Evolutionary conservation across 2,888 invertebrate species (phyloP), one percentile per base, ranked within the genome.

Genomic region (Lycocerus yunnanus): DNA sequence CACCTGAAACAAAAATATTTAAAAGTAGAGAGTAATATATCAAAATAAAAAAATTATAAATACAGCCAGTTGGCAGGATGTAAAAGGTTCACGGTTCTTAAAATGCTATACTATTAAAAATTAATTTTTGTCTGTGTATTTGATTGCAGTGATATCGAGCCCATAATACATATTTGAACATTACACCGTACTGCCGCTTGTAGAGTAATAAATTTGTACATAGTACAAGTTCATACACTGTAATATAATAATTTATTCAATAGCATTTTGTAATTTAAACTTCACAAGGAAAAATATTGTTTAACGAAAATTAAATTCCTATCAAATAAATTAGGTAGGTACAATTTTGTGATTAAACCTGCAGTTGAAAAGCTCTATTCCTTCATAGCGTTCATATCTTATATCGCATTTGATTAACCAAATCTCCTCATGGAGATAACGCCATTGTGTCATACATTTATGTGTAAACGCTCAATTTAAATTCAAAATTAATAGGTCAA

Each of bases 1-100:
- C 98, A 88, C 98, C 98, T 97, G 85, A 13, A 81, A 82, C 73
- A 60, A 15, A 77, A 71, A 66, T 21, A 66, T 16, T 67, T 43
- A 43, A 43, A n/a, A n/a, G n/a, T 27, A 43, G 43, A 6, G 6
- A 1, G 3, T 6, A 3, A 1, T 21, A 21, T 1, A 21, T 21
- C 9, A 21, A 21, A 21, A 8, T 21, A 6, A 9, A 21, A 21
- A 21, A 8, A 21, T 6, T 3, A 18, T 3, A 18, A 18, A 18
- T 18, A 18, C 4, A 18, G 4, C n/a, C n/a, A n/a, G n/a, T n/a
- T n/a, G n/a, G n/a, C n/a, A n/a, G n/a, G n/a, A n/a, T n/a, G n/a
- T n/a, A n/a, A n/a, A n/a, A n/a, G n/a, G n/a, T n/a, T n/a, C n/a
- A n/a, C n/a, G 4, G 18, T 4, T 18, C 18, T 18, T 18, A 18